Percentiles rank a stretch among this genome's conserved stretches.
phyloP scores from a whole-genome alignment of 1,140 invertebrate species.

The Drosophila arawakana region DNA sequence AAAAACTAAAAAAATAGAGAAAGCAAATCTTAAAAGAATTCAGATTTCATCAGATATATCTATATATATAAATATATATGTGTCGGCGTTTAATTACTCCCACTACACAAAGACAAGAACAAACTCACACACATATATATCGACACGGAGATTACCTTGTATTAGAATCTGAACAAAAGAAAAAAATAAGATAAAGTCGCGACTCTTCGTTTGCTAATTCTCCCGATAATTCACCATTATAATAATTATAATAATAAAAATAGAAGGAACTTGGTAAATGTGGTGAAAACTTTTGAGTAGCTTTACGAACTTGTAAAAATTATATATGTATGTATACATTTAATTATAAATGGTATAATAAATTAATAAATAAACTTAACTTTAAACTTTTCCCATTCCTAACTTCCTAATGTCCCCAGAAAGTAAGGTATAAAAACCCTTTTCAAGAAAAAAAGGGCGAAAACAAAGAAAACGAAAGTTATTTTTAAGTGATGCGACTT shows the following conservation, averaged over 20 bases:
- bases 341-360: constrained; percentile 77
- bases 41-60: constrained; percentile 27
- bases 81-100: constrained; percentile 14
- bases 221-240: constrained; percentile 18
- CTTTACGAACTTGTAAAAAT: constrained; percentile 80
- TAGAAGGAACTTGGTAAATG: constrained; percentile 51
- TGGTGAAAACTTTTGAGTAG: constrained; percentile 72
- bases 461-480: constrained; percentile 5
- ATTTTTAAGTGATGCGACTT: not conserved
- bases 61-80: constrained; percentile 22
- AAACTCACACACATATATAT: constrained; percentile 21
- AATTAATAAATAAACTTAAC: constrained; percentile 65
- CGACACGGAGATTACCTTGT: constrained; percentile 45
- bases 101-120: too few species aligned
- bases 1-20: not conserved
- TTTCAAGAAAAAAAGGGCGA: not conserved
- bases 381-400: constrained; percentile 51
- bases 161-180: constrained; percentile 37
- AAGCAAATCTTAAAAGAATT: constrained; percentile 11
- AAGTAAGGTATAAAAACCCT: not conserved
- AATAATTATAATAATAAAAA: constrained; percentile 35
- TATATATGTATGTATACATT: constrained; percentile 78
- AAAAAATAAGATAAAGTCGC: not conserved
- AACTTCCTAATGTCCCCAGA: not conserved
- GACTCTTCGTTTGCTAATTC: constrained; percentile 17